A percentile compares a stretch with the other conserved stretches of the same genome.
Conservation (phyloP, 2,797 vertebrate species). For the Semaprochilodus insignis region DNA sequence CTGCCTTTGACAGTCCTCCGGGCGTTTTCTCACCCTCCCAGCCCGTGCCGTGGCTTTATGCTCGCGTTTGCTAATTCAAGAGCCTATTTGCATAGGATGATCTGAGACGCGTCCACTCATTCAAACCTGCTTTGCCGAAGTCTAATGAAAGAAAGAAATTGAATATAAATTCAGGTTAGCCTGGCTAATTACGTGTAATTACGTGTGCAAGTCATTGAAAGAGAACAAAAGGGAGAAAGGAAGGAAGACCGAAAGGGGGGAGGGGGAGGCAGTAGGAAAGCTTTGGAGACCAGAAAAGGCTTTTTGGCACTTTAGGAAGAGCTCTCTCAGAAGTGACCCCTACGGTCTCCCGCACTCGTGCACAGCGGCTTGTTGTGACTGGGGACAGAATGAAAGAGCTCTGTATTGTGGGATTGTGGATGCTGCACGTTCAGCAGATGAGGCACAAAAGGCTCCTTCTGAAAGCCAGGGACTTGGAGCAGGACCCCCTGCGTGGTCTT, state of each 20-base stretch:
- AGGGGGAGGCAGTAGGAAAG: no score
- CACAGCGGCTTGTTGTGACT: background rate
- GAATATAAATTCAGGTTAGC: conserved; percentile 16
- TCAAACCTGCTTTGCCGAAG: background rate
- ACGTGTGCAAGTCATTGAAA: conserved; percentile 18
- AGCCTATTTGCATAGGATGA: background rate
- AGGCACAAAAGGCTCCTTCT: conserved; percentile 7
- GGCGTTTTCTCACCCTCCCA: background rate
- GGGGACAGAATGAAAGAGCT: conserved; percentile 7
- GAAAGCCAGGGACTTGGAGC: background rate
- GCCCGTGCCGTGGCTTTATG: background rate
- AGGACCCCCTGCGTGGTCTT: conserved; percentile 18
- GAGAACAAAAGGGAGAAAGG: conserved; percentile 12
- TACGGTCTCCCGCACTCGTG: background rate
- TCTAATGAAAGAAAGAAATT: background rate
- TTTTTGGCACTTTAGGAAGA: conserved; percentile 6
- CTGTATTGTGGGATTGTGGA: background rate
- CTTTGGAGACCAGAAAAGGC: conserved; percentile 19
- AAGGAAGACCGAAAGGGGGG: background rate
- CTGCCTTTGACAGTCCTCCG: background rate
- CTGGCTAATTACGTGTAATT: conserved; percentile 39
- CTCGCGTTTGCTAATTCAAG: background rate
- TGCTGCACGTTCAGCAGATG: conserved; percentile 21
- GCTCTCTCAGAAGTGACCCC: conserved; percentile 31
- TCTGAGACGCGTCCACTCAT: background rate